These are phyloP conservation scores for Mystacornis crossleyi DNA, from an alignment of 2,113 vertebrate species.

Conservation along the genomic window DNA sequence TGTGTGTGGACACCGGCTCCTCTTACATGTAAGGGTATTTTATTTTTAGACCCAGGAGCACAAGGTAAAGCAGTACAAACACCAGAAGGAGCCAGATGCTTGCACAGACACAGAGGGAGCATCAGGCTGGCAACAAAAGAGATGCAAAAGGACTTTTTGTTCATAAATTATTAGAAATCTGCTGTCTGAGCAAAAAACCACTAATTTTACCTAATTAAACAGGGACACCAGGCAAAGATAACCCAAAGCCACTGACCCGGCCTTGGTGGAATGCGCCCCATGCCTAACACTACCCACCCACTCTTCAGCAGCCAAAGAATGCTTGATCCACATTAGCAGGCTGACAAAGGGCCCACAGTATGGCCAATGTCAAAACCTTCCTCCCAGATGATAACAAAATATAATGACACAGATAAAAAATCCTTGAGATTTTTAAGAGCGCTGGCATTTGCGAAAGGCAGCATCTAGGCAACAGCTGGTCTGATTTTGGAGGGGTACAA, in stretches of 20 bases:
- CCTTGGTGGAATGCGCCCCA: accelerated
- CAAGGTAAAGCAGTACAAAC: slow-evolving; percentile 53
- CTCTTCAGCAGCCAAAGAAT: neutral
- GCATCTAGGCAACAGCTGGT: slow-evolving; percentile 41
- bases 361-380: neutral
- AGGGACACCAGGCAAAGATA: neutral
- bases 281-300: neutral
- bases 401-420: neutral
- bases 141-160: neutral
- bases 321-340: neutral
- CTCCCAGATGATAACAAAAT: neutral
- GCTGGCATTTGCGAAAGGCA: neutral
- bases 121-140: slow-evolving; percentile 9
- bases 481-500: slow-evolving; percentile 38
- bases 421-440: slow-evolving; percentile 1
- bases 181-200: neutral
- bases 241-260: neutral
- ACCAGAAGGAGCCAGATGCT: slow-evolving; percentile 57
- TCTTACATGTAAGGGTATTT: slow-evolving; percentile 35
- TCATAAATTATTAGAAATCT: neutral
- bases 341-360: neutral
- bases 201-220: neutral
- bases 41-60: slow-evolving; percentile 69
- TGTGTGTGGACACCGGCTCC: neutral
- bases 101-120: slow-evolving; percentile 28